A percentile compares a stretch with the other conserved stretches of the same genome.
phyloP scores from a whole-genome alignment of 2,888 invertebrate species.

The Noctua pronuba region DNA sequence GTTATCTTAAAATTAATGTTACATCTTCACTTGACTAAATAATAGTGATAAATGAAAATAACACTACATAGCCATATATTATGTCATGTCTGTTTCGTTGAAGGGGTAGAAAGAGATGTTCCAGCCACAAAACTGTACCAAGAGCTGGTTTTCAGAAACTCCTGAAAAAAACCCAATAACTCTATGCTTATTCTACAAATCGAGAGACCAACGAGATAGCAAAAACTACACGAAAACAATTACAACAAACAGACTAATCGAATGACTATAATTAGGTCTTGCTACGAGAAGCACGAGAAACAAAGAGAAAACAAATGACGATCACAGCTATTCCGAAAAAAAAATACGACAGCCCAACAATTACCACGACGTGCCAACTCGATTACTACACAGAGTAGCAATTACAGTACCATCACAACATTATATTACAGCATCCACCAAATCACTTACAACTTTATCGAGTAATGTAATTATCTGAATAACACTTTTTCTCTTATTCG shows the following conservation, averaged over 20 bases:
- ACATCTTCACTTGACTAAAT: background rate
- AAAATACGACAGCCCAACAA: constrained; percentile 13
- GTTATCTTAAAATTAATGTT: background rate
- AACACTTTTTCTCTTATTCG: constrained; percentile 38
- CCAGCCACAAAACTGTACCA: background rate
- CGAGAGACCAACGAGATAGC: background rate
- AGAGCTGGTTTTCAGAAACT: background rate
- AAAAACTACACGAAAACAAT: background rate
- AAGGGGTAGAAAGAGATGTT: background rate
- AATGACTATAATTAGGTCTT: background rate
- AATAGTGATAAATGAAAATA: background rate
- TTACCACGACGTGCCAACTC: constrained; percentile 32
- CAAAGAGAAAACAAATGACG: constrained; percentile 22
- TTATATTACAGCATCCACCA: constrained; percentile 28
- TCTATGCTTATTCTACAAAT: background rate
- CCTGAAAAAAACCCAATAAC: background rate
- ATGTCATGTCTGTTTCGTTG: background rate
- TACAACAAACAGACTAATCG: background rate
- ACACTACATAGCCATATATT: background rate
- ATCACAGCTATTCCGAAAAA: constrained; percentile 21
- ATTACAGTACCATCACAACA: constrained; percentile 29
- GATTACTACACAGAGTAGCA: constrained; percentile 34
- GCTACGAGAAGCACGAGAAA: background rate
- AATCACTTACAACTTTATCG: constrained; percentile 48
- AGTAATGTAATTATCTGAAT: constrained; percentile 60